Conservation (phyloP, 2,113 vertebrate species). For the Toxotes jaculatrix region DNA sequence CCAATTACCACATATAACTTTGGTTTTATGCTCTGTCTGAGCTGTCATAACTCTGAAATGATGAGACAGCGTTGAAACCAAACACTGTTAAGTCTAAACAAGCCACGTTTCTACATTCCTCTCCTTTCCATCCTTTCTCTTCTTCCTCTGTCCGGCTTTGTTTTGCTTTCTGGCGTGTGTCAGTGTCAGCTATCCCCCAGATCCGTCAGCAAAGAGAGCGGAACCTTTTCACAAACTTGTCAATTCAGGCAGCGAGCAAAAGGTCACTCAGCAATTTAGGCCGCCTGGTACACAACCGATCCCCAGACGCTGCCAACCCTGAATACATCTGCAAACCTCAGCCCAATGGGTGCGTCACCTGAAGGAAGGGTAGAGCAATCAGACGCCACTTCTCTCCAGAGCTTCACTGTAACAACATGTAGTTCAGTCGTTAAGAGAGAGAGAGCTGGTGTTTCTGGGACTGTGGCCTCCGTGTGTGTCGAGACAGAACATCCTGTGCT, state of each 20-base stretch:
- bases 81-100: conserved; percentile 46
- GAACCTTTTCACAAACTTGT: conserved; percentile 69
- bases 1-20: conserved; percentile 56
- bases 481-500: conserved; percentile 60
- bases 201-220: conserved; percentile 33
- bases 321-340: conserved; percentile 29
- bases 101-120: conserved; percentile 29
- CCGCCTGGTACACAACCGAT: conserved; percentile 1
- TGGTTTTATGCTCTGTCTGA: conserved; percentile 51
- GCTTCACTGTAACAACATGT: conserved; percentile 14
- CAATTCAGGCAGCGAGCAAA: conserved; percentile 51
- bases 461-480: conserved; percentile 24
- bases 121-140: background rate
- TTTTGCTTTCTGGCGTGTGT: conserved; percentile 37
- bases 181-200: conserved; percentile 27
- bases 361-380: background rate
- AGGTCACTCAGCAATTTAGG: conserved; percentile 59
- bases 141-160: conserved; percentile 10
- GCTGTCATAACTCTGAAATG: conserved; percentile 59
- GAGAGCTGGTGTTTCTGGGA: conserved; percentile 13
- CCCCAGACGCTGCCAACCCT: background rate
- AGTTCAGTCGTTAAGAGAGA: conserved; percentile 12
- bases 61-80: conserved; percentile 44
- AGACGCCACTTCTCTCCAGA: background rate
- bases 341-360: background rate